Percentiles rank a stretch among this genome's conserved stretches.
Conservation (phyloP, 2,113 vertebrate genomes). For the Phyllopteryx taeniolatus region DNA sequence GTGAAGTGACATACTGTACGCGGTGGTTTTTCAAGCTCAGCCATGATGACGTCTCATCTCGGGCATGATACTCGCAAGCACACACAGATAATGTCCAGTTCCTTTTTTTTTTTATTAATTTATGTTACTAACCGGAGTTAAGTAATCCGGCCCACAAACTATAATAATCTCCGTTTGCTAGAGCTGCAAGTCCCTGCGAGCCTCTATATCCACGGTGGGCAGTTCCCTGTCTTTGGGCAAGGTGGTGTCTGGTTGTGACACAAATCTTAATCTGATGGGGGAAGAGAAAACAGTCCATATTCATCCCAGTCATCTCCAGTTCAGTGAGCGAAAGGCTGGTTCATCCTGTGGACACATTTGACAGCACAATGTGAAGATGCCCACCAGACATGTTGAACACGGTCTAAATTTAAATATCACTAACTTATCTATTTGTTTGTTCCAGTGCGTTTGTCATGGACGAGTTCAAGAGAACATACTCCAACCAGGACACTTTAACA, state of each 20-base stretch:
- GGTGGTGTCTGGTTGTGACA: constrained; percentile 62
- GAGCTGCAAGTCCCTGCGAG: no score
- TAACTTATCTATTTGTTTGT: not conserved
- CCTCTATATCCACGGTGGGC: no score
- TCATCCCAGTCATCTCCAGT: constrained; percentile 66
- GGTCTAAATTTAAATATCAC: not conserved
- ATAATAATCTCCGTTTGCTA: no score
- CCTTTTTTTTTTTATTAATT: no score
- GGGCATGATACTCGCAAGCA: no score
- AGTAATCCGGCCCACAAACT: no score
- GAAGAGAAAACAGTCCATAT: constrained; percentile 57
- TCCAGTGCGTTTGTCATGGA: constrained; percentile 84
- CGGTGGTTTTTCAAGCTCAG: no score
- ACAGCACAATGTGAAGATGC: not conserved
- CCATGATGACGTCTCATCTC: no score
- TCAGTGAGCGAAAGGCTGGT: constrained; percentile 64
- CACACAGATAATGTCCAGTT: no score
- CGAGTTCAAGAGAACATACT: constrained; percentile 92
- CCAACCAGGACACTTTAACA: constrained; percentile 84
- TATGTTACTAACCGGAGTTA: no score
- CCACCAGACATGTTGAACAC: not conserved
- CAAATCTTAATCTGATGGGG: constrained; percentile 66
- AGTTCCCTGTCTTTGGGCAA: constrained; percentile 64
- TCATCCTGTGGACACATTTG: constrained; percentile 63
- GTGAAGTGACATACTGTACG: no score